Percentiles rank a stretch among this genome's conserved stretches.
Conservation (phyloP, 2,888 invertebrate genomes). For the Athalia circularis region DNA sequence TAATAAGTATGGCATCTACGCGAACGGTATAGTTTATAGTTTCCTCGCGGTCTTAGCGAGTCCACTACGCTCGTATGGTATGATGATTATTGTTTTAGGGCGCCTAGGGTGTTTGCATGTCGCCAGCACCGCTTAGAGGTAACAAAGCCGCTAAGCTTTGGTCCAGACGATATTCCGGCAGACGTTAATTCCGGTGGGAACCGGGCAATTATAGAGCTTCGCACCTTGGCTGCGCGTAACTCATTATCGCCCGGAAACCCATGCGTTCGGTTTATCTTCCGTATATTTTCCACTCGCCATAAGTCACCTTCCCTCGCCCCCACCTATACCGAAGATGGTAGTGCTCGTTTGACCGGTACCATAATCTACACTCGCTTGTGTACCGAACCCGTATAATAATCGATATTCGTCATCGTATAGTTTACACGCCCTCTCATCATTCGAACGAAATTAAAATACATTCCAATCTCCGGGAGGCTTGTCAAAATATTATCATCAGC, state of each 20-base stretch:
- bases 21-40: no score
- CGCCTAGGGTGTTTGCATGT: conserved; percentile 4
- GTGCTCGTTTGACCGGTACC: not conserved
- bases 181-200: conserved; percentile 12
- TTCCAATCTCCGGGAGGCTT: conserved; percentile 15
- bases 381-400: not conserved
- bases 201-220: conserved; percentile 11
- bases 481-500: conserved; percentile 25
- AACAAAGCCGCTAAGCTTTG: not conserved
- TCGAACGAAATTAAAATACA: conserved; percentile 14
- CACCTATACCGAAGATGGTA: not conserved
- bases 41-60: no score
- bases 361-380: no score
- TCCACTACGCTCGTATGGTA: not conserved
- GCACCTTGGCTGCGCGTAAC: conserved; percentile 37
- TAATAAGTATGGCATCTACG: no score
- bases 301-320: no score
- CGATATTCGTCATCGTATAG: not conserved
- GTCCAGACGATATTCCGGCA: conserved; percentile 1
- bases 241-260: conserved; percentile 29
- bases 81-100: conserved; percentile 30
- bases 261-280: conserved; percentile 4
- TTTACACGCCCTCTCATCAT: not conserved
- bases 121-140: conserved; percentile 14
- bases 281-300: conserved; percentile 14